phyloP scores from a whole-genome alignment of 2,888 invertebrate genomes.

The Aspidapion aeneum region DNA sequence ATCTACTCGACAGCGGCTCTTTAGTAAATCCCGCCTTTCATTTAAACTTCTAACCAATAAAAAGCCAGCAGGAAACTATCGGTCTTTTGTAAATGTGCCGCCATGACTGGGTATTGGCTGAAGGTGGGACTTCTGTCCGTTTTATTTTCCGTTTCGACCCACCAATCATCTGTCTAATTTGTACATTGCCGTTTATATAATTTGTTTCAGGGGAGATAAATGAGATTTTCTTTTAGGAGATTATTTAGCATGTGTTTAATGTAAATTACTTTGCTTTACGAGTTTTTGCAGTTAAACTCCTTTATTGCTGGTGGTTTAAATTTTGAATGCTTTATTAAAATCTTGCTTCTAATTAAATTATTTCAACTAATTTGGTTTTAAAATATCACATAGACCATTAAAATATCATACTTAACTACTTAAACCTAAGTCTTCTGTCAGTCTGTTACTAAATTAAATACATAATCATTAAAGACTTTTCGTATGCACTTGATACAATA shows the following conservation, averaged over 20 bases:
- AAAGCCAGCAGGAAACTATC: constrained; percentile 26
- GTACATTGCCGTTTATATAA: constrained; percentile 41
- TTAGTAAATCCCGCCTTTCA: constrained; percentile 37
- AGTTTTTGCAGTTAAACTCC: constrained; percentile 35
- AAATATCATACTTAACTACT: too few relatives aligned
- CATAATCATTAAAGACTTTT: too few relatives aligned
- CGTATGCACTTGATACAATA: too few relatives aligned
- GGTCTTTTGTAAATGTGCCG: constrained; percentile 36
- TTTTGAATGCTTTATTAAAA: constrained; percentile 39
- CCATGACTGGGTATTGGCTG: constrained; percentile 32
- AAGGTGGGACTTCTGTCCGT: constrained; percentile 29
- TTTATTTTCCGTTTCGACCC: constrained; percentile 32
- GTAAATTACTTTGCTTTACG: constrained; percentile 47
- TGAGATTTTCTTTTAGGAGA: constrained; percentile 48
- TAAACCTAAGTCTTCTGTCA: too few relatives aligned
- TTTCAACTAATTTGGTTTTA: neutral
- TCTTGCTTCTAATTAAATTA: neutral
- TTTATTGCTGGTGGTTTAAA: constrained; percentile 35
- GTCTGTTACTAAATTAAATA: too few relatives aligned
- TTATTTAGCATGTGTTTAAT: constrained; percentile 49
- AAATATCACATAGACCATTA: neutral
- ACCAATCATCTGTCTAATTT: constrained; percentile 44
- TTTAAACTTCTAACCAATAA: constrained; percentile 30
- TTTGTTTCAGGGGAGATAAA: constrained; percentile 47
- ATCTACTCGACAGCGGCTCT: constrained; percentile 36